Evolutionary conservation across 2,888 invertebrate genomes (phyloP), one percentile per base, ranked within the genome.

Genomic region (Xanthorhoe spadicearia): DNA sequence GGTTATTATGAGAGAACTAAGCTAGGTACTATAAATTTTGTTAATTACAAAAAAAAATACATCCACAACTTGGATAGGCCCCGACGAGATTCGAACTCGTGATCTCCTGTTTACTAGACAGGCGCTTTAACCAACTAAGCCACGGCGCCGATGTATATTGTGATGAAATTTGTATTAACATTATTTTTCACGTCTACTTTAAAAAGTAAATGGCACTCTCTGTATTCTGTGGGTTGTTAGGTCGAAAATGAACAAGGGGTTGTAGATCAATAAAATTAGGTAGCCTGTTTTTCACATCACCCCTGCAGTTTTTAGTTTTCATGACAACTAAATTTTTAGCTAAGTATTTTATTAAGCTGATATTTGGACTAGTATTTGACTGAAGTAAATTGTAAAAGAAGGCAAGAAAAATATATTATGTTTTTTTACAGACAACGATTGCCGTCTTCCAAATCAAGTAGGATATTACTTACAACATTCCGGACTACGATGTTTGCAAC

Each of bases 361-460:
- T n/a, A n/a, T n/a, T n/a, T n/a, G n/a, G n/a, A n/a, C n/a, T n/a
- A n/a, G n/a, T n/a, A n/a, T n/a, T n/a, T n/a, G n/a, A n/a, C n/a
- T n/a, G n/a, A n/a, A n/a, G n/a, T n/a, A n/a, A n/a, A 43, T n/a
- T 1, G 4, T 46, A 46, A 6, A 15, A n/a, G 4, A 5, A 13
- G 15, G 5, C 6, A 13, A 46, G 15, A 17, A 51, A 59, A 59
- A 17, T 57, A 32, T 43, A n/a, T n/a, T n/a, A n/a, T n/a, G n/a
- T n/a, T 70, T 74, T 58, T 67, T 81, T 75, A 69, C 90, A 96
- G 96, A 96, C 87, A 92, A 93, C 54, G 95, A 95, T 66, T 96
- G 96, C 78, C 93, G 94, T 62, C 92, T 93, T 75, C 95, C 95
- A 32, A 94, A 95, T 77, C 95, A 96, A 89, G 94, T 95, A 49